These are phyloP conservation scores for Penaeus japonicus DNA, from an alignment of 1,140 invertebrate species.

Conservation along the genomic window DNA sequence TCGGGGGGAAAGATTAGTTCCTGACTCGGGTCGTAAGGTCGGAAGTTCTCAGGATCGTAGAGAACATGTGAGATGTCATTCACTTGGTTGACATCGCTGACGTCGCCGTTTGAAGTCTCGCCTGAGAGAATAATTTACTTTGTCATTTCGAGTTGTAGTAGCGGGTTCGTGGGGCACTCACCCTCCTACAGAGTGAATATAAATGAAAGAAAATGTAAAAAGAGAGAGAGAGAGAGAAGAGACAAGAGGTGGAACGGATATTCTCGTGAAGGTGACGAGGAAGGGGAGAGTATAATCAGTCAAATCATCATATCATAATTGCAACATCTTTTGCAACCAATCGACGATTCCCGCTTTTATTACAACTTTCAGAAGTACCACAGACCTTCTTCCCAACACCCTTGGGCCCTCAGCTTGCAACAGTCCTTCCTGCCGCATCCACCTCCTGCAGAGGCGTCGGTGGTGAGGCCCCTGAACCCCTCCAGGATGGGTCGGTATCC, in stretches of 20 bases:
- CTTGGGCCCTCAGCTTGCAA: conserved; percentile 18
- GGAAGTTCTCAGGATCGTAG: conserved; percentile 68
- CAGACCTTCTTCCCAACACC: neutral
- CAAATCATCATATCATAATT: no score
- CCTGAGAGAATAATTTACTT: neutral
- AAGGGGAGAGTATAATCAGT: no score
- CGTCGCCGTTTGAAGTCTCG: neutral
- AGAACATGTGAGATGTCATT: neutral
- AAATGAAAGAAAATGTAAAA: no score
- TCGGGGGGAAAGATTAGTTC: conserved; percentile 95
- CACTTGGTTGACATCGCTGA: neutral
- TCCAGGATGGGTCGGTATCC: conserved; percentile 87
- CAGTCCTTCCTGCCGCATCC: conserved; percentile 38
- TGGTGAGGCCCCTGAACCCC: conserved; percentile 79
- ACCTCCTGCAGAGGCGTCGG: conserved; percentile 64
- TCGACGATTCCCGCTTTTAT: no score
- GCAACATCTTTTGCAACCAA: no score
- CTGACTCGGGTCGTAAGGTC: conserved; percentile 82
- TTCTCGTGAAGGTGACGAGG: no score
- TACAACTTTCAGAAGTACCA: no score
- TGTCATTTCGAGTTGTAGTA: no score
- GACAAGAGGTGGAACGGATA: no score
- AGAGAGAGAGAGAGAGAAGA: no score
- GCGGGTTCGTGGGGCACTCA: no score
- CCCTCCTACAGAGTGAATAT: no score